Conservation (phyloP, 1,140 invertebrate species). For the Piezodorus guildinii region DNA sequence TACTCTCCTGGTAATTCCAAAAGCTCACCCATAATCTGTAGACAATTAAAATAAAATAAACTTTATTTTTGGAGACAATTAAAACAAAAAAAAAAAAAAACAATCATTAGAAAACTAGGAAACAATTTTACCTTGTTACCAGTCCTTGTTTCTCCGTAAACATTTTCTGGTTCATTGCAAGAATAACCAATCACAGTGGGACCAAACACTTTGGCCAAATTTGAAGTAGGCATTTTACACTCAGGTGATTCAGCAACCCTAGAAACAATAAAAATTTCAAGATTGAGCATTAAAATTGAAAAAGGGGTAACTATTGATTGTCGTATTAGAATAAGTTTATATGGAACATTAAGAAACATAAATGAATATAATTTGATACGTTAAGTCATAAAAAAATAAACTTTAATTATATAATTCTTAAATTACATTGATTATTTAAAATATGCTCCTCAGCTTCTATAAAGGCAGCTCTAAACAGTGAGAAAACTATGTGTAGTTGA, state of each 20-base stretch:
- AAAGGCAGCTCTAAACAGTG: too few relatives aligned
- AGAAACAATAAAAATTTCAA: constrained; percentile 14
- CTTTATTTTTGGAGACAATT: background rate
- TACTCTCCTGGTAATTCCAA: constrained; percentile 25
- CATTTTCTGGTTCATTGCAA: constrained; percentile 37
- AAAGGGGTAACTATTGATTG: too few relatives aligned
- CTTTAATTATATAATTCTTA: too few relatives aligned
- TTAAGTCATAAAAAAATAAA: too few relatives aligned
- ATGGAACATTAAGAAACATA: too few relatives aligned
- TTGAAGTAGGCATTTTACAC: constrained; percentile 65
- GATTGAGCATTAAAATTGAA: too few relatives aligned
- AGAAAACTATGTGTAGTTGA: too few relatives aligned
- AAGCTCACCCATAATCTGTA: constrained; percentile 26
- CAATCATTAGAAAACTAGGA: background rate
- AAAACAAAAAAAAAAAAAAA: constrained; percentile 1
- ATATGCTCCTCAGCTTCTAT: too few relatives aligned
- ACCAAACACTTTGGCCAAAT: constrained; percentile 72
- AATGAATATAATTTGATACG: too few relatives aligned
- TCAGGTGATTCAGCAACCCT: constrained; percentile 56
- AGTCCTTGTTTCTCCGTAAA: constrained; percentile 24
- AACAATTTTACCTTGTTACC: constrained; percentile 23
- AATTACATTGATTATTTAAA: too few relatives aligned
- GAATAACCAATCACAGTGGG: constrained; percentile 77
- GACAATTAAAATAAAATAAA: background rate
- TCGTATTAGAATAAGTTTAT: too few relatives aligned